Percentiles rank a stretch among this genome's conserved stretches.
These are phyloP conservation scores for Sapayoa aenigma DNA, from an alignment of 2,113 vertebrate species.

Conservation along the genomic window DNA sequence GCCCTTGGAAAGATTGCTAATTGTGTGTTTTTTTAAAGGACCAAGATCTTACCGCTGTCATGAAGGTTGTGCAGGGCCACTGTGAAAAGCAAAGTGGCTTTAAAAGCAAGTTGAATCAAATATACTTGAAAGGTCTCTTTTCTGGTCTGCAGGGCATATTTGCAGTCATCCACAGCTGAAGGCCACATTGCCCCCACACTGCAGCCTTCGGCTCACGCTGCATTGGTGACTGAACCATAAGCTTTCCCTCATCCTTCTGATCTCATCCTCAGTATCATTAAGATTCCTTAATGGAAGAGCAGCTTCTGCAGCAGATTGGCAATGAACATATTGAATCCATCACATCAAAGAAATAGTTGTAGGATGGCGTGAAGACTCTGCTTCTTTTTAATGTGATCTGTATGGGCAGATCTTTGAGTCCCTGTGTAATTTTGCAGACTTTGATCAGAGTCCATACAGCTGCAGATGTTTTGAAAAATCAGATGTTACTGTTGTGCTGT, in stretches of 20 bases:
- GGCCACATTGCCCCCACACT: not conserved
- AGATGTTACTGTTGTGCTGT: not conserved
- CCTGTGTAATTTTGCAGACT: not conserved
- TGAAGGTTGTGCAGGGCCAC: not conserved
- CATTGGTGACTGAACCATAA: not conserved
- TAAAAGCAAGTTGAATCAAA: not conserved
- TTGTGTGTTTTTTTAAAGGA: not conserved
- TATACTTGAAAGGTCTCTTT: not conserved
- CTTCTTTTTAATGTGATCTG: constrained; percentile 1
- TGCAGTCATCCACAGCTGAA: constrained; percentile 12
- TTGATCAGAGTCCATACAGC: constrained; percentile 27
- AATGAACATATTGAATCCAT: constrained; percentile 29
- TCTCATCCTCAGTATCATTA: not conserved
- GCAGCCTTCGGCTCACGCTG: rapidly evolving
- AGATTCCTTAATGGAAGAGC: constrained; percentile 5
- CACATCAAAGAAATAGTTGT: constrained; percentile 51
- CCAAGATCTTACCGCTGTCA: rapidly evolving
- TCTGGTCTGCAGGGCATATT: not conserved
- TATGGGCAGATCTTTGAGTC: constrained; percentile 3
- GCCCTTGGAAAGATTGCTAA: not conserved
- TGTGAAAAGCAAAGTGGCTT: not conserved
- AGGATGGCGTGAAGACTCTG: constrained; percentile 24
- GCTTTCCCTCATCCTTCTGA: not conserved
- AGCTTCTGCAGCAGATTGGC: constrained; percentile 11
- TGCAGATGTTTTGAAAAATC: constrained; percentile 24